These are phyloP conservation scores for Phyto melanocephala DNA, from an alignment of 2,888 invertebrate genomes.

Conservation along the genomic window DNA sequence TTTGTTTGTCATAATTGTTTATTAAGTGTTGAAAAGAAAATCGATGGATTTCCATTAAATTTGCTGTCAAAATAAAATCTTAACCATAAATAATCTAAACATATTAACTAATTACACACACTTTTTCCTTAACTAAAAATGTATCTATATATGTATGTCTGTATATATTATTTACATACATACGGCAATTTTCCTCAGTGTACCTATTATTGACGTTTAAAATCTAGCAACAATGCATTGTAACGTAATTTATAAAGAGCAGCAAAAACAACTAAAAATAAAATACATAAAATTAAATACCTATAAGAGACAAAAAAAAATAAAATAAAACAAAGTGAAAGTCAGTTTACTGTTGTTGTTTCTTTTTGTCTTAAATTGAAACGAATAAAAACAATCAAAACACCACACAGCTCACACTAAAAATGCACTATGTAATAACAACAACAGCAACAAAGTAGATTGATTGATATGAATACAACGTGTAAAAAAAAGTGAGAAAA, in stretches of 20 bases:
- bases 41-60: too few species aligned
- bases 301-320: background rate
- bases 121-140: too few species aligned
- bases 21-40: too few species aligned
- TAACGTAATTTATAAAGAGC: conserved; percentile 10
- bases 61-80: too few species aligned
- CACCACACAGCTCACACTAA: background rate
- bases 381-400: conserved; percentile 11
- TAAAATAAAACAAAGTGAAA: conserved; percentile 48
- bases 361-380: conserved; percentile 24
- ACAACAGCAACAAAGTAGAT: conserved; percentile 28
- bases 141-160: too few species aligned
- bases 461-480: conserved; percentile 40
- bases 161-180: too few species aligned
- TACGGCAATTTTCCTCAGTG: background rate
- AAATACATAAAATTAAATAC: conserved; percentile 15
- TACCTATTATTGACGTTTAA: background rate
- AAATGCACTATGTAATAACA: conserved; percentile 14
- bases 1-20: too few species aligned
- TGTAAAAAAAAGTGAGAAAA: conserved; percentile 42
- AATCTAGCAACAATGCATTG: conserved; percentile 5
- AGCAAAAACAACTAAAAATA: conserved; percentile 8
- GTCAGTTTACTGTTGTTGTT: conserved; percentile 23
- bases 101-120: background rate
- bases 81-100: too few species aligned